phyloP scores from a whole-genome alignment of 2,113 vertebrate species.

The Saccopteryx bilineata region DNA sequence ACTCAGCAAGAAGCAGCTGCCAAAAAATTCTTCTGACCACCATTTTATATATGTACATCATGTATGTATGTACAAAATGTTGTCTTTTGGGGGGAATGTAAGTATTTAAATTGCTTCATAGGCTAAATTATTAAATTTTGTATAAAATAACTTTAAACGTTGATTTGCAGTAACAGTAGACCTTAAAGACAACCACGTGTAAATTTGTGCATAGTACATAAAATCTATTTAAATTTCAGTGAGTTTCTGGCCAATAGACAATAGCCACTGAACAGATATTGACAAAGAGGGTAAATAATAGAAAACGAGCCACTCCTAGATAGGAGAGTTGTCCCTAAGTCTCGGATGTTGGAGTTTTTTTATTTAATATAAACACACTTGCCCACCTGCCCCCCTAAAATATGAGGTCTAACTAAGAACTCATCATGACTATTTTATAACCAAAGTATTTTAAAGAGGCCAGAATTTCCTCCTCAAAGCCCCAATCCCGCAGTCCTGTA shows the following conservation, averaged over 20 bases:
- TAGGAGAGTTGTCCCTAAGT: background rate
- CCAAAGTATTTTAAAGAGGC: background rate
- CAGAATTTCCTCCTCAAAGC: background rate
- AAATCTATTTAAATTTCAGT: constrained; percentile 65
- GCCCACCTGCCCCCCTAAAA: background rate
- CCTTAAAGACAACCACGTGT: constrained; percentile 62
- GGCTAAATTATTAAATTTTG: constrained; percentile 89
- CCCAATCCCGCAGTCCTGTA: background rate
- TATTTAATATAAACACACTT: background rate
- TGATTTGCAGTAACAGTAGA: constrained; percentile 77
- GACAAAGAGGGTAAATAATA: background rate
- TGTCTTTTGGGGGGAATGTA: constrained; percentile 88
- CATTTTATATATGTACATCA: constrained; percentile 76
- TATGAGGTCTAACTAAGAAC: background rate
- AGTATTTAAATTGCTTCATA: constrained; percentile 86
- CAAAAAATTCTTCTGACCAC: constrained; percentile 99
- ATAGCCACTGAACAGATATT: constrained; percentile 22
- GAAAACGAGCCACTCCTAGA: background rate
- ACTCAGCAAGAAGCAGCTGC: constrained; percentile 99
- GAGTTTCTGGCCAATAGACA: constrained; percentile 68
- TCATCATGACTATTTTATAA: background rate
- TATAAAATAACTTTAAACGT: constrained; percentile 78
- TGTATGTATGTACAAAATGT: constrained; percentile 83
- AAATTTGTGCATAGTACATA: constrained; percentile 61
- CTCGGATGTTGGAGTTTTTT: background rate